A percentile compares a stretch with the other conserved stretches of the same genome.
Conservation (phyloP, 1,140 invertebrate species). For the Augochlora pura region DNA sequence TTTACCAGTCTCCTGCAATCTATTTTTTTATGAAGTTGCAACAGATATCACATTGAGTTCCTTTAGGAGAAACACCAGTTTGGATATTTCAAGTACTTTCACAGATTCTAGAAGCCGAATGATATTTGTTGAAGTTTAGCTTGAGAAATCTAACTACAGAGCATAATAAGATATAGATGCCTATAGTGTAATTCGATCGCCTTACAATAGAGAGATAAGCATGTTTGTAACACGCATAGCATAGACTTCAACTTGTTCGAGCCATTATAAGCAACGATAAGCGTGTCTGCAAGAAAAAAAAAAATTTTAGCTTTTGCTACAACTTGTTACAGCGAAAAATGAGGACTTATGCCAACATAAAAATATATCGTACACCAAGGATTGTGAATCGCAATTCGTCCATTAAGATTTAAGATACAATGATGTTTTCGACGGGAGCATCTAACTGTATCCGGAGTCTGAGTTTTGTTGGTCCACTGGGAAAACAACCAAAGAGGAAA, state of each 20-base stretch:
- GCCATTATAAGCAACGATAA: constrained; percentile 39
- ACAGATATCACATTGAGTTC: constrained; percentile 1
- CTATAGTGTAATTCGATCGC: constrained; percentile 53
- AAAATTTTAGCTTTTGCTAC: constrained; percentile 55
- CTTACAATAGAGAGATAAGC: constrained; percentile 61
- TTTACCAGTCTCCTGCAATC: background rate
- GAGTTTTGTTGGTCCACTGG: constrained; percentile 25
- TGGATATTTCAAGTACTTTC: constrained; percentile 10
- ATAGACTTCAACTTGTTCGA: constrained; percentile 43
- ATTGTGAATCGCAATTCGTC: constrained; percentile 51
- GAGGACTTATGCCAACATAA: constrained; percentile 33
- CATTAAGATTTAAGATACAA: constrained; percentile 52
- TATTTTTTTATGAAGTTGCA: constrained; percentile 8
- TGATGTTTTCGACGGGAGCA: constrained; percentile 7
- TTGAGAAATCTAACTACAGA: constrained; percentile 31
- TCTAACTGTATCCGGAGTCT: constrained; percentile 3
- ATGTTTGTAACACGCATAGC: constrained; percentile 55
- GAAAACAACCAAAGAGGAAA: background rate
- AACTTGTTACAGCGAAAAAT: constrained; percentile 52
- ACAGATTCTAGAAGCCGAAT: constrained; percentile 6
- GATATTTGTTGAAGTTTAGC: constrained; percentile 34
- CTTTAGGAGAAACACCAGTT: background rate
- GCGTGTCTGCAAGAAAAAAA: constrained; percentile 35
- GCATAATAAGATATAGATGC: constrained; percentile 38
- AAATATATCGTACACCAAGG: constrained; percentile 39